phyloP scores from a whole-genome alignment of 23 tunicate genomes.

The Oikopleura dioica region DNA sequence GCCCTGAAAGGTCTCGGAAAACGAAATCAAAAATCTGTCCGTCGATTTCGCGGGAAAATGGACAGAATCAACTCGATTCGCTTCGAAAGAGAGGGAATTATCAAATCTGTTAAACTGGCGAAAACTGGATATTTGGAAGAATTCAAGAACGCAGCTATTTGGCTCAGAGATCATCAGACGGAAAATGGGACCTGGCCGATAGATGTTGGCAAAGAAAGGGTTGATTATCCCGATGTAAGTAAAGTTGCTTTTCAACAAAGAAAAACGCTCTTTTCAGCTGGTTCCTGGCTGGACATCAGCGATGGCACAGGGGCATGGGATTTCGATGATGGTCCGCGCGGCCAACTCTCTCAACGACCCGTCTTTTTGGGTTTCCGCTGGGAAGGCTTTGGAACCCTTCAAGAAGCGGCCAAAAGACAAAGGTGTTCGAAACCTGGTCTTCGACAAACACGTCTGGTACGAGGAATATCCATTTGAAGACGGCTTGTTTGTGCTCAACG shows the following conservation, averaged over 20 bases:
- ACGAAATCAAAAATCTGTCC: no score
- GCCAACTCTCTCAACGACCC: slow-evolving; percentile 16
- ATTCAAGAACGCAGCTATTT: not conserved
- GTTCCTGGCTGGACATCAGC: slow-evolving; percentile 91
- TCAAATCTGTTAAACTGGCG: no score
- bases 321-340: slow-evolving; percentile 45
- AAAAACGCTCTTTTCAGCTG: slow-evolving; percentile 12
- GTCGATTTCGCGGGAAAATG: no score
- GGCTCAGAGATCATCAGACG: not conserved
- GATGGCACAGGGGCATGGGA: slow-evolving; percentile 91
- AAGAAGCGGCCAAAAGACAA: slow-evolving; percentile 35
- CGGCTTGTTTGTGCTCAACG: slow-evolving; percentile 63
- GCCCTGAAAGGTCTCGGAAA: no score
- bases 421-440: slow-evolving; percentile 47
- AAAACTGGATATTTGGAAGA: no score
- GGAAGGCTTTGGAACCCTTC: slow-evolving; percentile 36
- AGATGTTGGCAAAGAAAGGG: slow-evolving; percentile 2
- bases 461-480: slow-evolving; percentile 83
- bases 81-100: no score
- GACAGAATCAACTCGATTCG: no score
- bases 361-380: slow-evolving; percentile 19
- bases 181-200: not conserved
- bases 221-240: not conserved
- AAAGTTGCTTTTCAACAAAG: no score
- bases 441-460: slow-evolving; percentile 74